Evolutionary conservation across 2,888 invertebrate genomes (phyloP).

Genomic region (Apotomis turbidana): DNA sequence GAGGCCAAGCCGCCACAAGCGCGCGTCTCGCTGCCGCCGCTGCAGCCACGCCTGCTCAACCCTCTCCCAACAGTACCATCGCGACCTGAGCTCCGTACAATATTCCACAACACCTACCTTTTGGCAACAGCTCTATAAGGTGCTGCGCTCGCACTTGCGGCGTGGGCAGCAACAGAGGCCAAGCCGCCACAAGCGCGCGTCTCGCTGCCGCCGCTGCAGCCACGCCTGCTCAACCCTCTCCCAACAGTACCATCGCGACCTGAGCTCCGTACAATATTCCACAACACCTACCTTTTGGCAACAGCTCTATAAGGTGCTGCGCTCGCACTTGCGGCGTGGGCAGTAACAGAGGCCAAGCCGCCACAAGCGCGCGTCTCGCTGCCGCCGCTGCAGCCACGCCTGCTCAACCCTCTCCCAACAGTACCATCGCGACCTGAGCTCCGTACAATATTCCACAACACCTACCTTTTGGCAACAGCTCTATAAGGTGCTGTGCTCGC

Average conservation of each 20-base stretch:
- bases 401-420: constrained; percentile 80
- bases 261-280: too few species aligned
- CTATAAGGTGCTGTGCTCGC: constrained; percentile 93
- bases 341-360: constrained; percentile 94
- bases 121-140: too few species aligned
- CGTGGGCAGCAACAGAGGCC: too few species aligned
- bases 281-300: constrained; percentile 82
- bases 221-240: too few species aligned
- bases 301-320: constrained; percentile 91
- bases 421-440: constrained; percentile 69
- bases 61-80: too few species aligned
- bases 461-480: constrained; percentile 87
- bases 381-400: constrained; percentile 69
- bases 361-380: constrained; percentile 86
- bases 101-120: too few species aligned
- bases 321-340: constrained; percentile 97
- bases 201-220: too few species aligned
- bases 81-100: too few species aligned
- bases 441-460: constrained; percentile 49
- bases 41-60: too few species aligned
- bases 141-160: too few species aligned
- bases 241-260: too few species aligned
- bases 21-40: constrained; percentile 48
- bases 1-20: constrained; percentile 93
- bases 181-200: too few species aligned